phyloP scores from a whole-genome alignment of 2,113 vertebrate species.

The Antechinus stuartii region DNA sequence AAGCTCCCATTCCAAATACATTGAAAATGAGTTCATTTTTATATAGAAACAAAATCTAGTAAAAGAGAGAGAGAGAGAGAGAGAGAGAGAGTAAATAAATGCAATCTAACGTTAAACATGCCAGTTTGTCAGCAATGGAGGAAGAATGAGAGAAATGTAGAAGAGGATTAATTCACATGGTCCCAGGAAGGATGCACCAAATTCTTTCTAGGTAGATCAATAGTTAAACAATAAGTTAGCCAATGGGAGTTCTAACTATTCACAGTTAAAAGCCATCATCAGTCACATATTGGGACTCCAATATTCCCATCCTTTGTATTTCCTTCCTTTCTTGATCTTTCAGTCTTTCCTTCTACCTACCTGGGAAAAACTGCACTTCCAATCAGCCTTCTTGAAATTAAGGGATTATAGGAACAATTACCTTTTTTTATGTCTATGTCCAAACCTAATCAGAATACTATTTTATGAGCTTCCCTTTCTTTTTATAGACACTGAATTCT shows the following conservation, averaged over 20 bases:
- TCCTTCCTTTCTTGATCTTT: not conserved
- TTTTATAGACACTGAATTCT: not conserved
- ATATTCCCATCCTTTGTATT: not conserved
- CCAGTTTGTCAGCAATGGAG: not conserved
- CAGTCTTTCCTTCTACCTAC: not conserved
- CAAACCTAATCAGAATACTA: not conserved
- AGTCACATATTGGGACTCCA: not conserved
- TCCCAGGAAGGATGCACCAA: not conserved
- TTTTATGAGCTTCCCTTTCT: constrained; percentile 5
- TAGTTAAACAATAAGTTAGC: not conserved
- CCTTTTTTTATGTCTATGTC: not conserved
- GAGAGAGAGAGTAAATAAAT: not conserved
- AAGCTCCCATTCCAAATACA: not conserved
- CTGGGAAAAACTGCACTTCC: not conserved
- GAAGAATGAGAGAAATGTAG: not conserved
- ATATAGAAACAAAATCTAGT: not conserved
- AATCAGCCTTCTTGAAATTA: not conserved
- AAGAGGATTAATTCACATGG: not conserved
- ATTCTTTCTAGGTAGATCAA: not conserved
- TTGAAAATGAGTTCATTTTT: not conserved
- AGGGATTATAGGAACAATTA: not conserved
- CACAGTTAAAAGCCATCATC: not conserved
- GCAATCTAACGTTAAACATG: not conserved
- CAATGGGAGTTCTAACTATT: not conserved
- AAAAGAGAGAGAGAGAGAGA: not conserved